Evolutionary conservation across 2,113 vertebrate species (phyloP).

Genomic region (Otolemur garnettii): DNA sequence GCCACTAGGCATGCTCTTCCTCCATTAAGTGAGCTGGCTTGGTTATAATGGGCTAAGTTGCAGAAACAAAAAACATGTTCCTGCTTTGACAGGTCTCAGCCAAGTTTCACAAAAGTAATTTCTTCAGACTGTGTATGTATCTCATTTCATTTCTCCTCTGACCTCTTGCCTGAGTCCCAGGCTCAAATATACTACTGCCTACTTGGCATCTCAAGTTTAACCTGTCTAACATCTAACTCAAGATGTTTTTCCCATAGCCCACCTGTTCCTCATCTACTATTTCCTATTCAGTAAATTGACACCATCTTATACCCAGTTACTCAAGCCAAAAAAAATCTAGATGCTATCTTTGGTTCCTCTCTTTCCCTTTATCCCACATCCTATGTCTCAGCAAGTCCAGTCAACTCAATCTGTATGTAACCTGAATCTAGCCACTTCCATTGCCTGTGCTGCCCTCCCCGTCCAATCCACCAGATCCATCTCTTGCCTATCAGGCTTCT

Average conservation of each 20-base stretch:
- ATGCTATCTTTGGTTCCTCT: neutral
- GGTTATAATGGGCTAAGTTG: neutral
- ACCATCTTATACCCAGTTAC: conserved; percentile 3
- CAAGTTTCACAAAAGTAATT: neutral
- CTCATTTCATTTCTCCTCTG: conserved; percentile 17
- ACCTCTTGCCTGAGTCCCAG: conserved; percentile 12
- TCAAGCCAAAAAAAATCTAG: neutral
- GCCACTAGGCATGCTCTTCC: neutral
- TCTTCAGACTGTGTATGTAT: neutral
- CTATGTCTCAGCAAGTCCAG: neutral
- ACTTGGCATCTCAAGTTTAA: conserved; percentile 7
- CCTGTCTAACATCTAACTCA: neutral
- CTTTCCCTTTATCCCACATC: neutral
- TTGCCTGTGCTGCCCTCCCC: neutral
- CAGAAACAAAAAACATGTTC: neutral
- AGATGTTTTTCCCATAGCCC: neutral
- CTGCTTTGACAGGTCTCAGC: neutral
- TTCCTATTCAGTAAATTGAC: neutral
- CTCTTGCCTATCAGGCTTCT: neutral
- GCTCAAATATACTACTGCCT: conserved; percentile 34
- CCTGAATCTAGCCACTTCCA: neutral
- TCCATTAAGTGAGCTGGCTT: neutral
- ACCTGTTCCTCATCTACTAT: conserved; percentile 42
- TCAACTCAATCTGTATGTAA: neutral
- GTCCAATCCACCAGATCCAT: neutral